Percentiles rank a stretch among this genome's conserved stretches.
These are phyloP conservation scores for Chalcis sispes DNA, from an alignment of 2,888 invertebrate genomes.

Conservation along the genomic window DNA sequence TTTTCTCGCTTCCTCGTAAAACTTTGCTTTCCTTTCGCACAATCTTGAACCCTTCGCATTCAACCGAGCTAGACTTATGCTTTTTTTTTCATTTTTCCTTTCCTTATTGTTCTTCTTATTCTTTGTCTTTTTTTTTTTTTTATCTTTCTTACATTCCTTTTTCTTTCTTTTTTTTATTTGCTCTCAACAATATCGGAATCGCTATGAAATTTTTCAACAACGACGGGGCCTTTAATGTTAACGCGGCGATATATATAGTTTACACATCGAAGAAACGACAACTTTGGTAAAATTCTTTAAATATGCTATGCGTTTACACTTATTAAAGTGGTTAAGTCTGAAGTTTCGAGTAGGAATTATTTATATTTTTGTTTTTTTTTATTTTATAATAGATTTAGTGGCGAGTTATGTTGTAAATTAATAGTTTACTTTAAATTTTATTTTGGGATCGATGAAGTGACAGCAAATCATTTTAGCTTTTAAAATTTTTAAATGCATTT, in stretches of 20 bases:
- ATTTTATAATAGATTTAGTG: too few relatives aligned
- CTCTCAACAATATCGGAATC: conserved; percentile 12
- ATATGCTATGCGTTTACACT: not conserved
- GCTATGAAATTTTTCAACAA: conserved; percentile 27
- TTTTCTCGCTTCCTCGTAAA: not conserved
- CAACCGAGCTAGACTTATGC: not conserved
- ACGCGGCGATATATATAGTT: not conserved
- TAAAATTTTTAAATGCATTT: too few relatives aligned
- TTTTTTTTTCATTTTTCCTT: not conserved
- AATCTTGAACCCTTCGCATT: not conserved
- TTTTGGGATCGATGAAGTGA: too few relatives aligned
- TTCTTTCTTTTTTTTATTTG: not conserved
- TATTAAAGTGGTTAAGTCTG: not conserved
- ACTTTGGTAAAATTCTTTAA: conserved; percentile 24
- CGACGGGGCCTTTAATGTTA: not conserved
- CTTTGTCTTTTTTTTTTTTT: not conserved
- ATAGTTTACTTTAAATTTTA: too few relatives aligned
- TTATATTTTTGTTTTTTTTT: too few relatives aligned
- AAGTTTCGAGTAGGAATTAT: not conserved
- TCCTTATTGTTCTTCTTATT: too few relatives aligned
- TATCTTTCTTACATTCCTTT: not conserved
- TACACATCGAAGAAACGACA: conserved; percentile 37
- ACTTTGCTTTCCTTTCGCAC: not conserved
- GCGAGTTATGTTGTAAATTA: conserved; percentile 16
- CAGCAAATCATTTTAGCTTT: too few relatives aligned